phyloP scores from a whole-genome alignment of 2,113 vertebrate species.

The Oceanites oceanicus region DNA sequence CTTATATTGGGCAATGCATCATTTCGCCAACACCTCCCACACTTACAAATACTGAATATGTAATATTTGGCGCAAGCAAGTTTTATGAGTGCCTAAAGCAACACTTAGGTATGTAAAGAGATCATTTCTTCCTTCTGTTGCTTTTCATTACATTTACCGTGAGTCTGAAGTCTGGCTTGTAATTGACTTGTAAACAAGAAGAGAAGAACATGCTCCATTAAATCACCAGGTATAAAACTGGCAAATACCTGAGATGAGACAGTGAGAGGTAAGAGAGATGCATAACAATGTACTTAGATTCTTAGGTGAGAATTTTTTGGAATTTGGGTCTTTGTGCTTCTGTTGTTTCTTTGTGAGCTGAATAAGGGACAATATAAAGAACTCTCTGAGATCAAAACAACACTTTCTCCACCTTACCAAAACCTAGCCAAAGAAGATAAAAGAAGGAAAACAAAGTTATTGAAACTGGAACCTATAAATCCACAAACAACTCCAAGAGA shows the following conservation, averaged over 20 bases:
- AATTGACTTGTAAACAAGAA: not conserved
- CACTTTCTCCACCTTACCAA: not conserved
- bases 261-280: not conserved
- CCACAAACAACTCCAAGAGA: not conserved
- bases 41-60: not conserved
- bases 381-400: not conserved
- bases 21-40: not conserved
- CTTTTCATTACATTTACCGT: not conserved
- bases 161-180: not conserved
- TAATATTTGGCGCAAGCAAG: not conserved
- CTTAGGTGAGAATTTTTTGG: not conserved
- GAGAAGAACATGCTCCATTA: not conserved
- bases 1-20: not conserved
- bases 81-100: not conserved
- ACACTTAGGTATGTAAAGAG: not conserved
- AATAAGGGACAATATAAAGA: not conserved
- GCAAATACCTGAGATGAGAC: not conserved
- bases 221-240: not conserved
- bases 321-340: not conserved
- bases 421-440: not conserved
- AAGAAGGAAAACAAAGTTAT: not conserved
- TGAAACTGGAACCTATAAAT: not conserved
- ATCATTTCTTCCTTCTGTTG: not conserved
- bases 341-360: not conserved
- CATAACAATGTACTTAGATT: not conserved